A percentile compares a stretch with the other conserved stretches of the same genome.
phyloP scores from a whole-genome alignment of 2,888 invertebrate genomes.

The Dryocosmus kuriphilus region DNA sequence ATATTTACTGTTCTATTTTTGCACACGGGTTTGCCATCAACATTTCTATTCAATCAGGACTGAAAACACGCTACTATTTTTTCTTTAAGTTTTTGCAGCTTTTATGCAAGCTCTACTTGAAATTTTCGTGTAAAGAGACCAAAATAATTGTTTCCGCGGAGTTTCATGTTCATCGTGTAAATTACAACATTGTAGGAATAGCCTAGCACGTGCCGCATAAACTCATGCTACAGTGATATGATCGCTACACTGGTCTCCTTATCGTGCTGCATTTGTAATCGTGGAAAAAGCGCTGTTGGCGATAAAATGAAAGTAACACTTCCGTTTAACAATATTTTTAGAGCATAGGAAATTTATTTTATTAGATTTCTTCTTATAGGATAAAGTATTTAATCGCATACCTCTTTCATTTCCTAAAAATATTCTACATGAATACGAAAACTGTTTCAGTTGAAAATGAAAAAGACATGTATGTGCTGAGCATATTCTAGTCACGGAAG shows the following conservation, averaged over 20 bases:
- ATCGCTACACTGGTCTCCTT: conserved; percentile 25
- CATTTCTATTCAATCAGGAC: not conserved
- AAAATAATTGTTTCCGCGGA: conserved; percentile 10
- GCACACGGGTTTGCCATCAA: not conserved
- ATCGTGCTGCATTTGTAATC: conserved; percentile 35
- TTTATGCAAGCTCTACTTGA: not conserved
- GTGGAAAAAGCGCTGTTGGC: not conserved
- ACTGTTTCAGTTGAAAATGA: not conserved
- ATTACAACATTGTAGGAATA: conserved; percentile 1
- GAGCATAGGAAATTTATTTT: not conserved
- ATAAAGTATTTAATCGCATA: not conserved
- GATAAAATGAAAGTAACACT: not conserved
- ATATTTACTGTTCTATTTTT: not conserved
- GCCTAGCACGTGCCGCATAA: not conserved
- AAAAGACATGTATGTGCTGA: not conserved
- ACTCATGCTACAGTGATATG: conserved; percentile 7
- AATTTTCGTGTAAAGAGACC: not conserved
- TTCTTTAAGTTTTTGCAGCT: not conserved
- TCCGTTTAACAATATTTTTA: not conserved
- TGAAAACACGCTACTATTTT: not conserved
- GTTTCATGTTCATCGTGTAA: not conserved
- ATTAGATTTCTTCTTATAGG: not conserved
- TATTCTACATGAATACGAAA: not conserved
- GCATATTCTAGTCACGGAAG: not conserved
- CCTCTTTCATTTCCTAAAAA: not conserved